These are phyloP conservation scores for Hydropsyche tenuis DNA, from an alignment of 1,140 invertebrate genomes.

Conservation along the genomic window DNA sequence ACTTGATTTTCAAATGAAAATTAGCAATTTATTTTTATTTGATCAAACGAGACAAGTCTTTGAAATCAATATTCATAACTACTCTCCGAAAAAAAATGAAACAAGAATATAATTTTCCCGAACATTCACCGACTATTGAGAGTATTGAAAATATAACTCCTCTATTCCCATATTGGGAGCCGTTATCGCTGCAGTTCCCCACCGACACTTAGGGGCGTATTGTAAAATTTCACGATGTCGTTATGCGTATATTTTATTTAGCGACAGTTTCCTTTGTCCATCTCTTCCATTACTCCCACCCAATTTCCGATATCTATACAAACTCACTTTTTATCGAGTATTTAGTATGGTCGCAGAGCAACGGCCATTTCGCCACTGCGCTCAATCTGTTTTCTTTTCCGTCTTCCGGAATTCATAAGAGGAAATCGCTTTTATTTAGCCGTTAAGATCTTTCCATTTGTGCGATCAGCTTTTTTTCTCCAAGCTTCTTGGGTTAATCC, in stretches of 20 bases:
- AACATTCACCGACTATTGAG: no score
- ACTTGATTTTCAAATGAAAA: no score
- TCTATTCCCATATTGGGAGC: background rate
- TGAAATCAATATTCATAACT: no score
- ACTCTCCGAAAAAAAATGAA: no score
- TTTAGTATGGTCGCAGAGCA: background rate
- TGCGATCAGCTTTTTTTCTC: conserved; percentile 3
- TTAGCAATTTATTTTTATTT: no score
- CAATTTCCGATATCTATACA: no score
- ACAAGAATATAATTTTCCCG: no score
- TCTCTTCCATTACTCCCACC: background rate
- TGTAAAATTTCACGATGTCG: conserved; percentile 19
- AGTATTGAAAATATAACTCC: background rate
- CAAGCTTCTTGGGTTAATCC: background rate
- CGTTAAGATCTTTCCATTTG: conserved; percentile 15
- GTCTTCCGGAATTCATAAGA: conserved; percentile 1
- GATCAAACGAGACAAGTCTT: no score
- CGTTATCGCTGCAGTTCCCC: background rate
- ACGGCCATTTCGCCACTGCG: background rate
- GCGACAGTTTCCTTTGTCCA: conserved; percentile 11
- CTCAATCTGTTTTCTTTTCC: conserved; percentile 4
- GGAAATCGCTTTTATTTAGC: conserved; percentile 20
- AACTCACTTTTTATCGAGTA: no score
- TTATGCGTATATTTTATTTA: conserved; percentile 3
- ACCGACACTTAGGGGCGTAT: background rate